Conservation (phyloP, 2,888 invertebrate species). For the Sesamia inferens region DNA sequence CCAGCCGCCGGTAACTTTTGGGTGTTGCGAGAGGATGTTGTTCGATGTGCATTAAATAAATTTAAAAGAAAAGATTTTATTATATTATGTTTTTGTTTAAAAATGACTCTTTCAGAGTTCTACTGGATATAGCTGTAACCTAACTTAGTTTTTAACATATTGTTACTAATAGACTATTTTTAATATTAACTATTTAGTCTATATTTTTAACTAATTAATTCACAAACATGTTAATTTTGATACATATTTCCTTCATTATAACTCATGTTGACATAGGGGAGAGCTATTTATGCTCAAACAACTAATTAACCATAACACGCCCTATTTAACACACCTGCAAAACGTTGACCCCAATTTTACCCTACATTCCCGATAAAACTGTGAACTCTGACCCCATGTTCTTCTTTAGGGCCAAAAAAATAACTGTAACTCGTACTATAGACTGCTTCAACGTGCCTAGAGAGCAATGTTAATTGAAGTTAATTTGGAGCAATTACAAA, state of each 20-base stretch:
- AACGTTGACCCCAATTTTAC: constrained; percentile 24
- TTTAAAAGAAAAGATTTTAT: neutral
- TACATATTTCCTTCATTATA: neutral
- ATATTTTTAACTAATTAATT: neutral
- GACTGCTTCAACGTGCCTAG: neutral
- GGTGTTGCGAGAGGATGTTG: too few species aligned
- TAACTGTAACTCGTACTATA: neutral
- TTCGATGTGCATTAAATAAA: too few species aligned
- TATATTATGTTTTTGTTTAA: neutral
- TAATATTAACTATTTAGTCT: too few species aligned
- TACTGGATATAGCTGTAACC: too few species aligned
- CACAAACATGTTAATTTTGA: neutral
- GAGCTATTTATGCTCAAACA: neutral
- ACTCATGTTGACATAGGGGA: neutral
- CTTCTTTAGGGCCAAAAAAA: neutral
- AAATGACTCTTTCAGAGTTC: neutral
- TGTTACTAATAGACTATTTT: too few species aligned
- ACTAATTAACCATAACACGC: constrained; percentile 20
- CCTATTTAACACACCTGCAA: constrained; percentile 42
- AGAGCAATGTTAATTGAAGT: constrained; percentile 34
- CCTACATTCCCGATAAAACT: constrained; percentile 5
- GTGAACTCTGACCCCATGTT: constrained; percentile 3
- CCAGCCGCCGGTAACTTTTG: too few species aligned
- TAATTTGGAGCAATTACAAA: constrained; percentile 48
- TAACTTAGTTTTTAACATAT: too few species aligned